Evolutionary conservation across 2,113 vertebrate genomes (phyloP).

Genomic region (Bubo scandiacus): DNA sequence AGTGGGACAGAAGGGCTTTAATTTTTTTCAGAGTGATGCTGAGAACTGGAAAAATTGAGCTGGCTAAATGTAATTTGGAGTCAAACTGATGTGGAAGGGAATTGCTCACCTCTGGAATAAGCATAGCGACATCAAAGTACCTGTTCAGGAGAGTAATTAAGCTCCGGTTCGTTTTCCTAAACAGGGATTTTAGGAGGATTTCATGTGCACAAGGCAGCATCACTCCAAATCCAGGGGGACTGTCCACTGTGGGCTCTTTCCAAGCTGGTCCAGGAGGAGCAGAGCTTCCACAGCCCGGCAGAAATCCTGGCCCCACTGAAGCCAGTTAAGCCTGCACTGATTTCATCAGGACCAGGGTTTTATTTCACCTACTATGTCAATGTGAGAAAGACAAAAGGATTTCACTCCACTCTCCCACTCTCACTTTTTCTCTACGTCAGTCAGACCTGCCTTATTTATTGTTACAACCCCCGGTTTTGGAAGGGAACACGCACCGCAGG

Average conservation of each 20-base stretch:
- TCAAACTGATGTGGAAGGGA: neutral
- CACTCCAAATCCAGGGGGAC: accelerated
- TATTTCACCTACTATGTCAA: neutral
- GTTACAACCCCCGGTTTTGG: neutral
- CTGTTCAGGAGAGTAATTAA: neutral
- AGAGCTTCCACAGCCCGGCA: neutral
- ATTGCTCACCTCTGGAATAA: neutral
- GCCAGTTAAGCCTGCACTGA: neutral
- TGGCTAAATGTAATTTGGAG: neutral
- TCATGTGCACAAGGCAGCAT: neutral
- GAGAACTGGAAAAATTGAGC: neutral
- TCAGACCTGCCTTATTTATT: neutral
- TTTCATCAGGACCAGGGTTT: neutral
- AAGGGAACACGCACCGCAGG: neutral
- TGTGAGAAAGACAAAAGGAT: neutral
- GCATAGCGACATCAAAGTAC: neutral
- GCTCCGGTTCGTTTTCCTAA: neutral
- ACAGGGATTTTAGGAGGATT: neutral
- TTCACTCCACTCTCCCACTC: neutral
- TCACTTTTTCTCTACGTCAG: accelerated
- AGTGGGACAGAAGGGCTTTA: neutral
- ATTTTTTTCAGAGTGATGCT: neutral
- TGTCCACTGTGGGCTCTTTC: accelerated
- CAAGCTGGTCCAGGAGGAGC: neutral
- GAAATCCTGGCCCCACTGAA: neutral